Evolutionary conservation across 1,140 invertebrate genomes (phyloP), one percentile per base, ranked within the genome.

Genomic region (Drosophila subpulchrella): DNA sequence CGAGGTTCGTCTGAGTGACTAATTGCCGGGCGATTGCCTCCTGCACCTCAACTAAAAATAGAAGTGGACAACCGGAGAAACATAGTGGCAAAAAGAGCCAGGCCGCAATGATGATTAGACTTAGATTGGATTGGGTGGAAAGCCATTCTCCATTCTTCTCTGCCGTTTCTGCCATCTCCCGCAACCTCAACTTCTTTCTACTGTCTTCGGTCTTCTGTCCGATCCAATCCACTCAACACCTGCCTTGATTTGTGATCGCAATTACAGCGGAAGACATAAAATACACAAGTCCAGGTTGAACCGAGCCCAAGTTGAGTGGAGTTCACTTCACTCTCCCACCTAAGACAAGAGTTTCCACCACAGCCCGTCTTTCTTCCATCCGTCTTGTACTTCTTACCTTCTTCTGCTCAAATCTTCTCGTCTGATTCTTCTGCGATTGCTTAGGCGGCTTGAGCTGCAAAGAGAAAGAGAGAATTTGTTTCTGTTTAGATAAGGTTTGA

Each of bases 21-120:
- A 88, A 86, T 86, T 86, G 83, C 79, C 71, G 53, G 68, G 50
- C 70, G 79, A 88, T 83, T 82, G 79, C 82, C 54, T 47, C 42
- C 55, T 62, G 57, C 48, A 86, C 56, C 67, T 44, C 24, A 51
- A 70, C 81, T 85, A 85, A 84, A 85, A 88, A 86, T 88, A 86
- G 75, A 67, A 59, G 32, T 20, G 48, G 24, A 44, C 30, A 20
- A 13, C 20, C 50, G 36, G 17, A 55, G 15, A 46, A 17, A 39
- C 27, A 17, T n/a, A 46, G 47, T 20, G n/a, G 17, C 34, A 41
- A 61, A 20, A 32, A 42, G 20, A 32, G 27, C 51, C 8, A 10
- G 24, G 53, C 53, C 10, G 42, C 50, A 30, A 72, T 47, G 54
- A 46, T 51, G 67, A 72, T 72, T 73, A 70, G 51, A 57, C 63